phyloP scores from a whole-genome alignment of 2,797 vertebrate species.

The Aldrovandia affinis region DNA sequence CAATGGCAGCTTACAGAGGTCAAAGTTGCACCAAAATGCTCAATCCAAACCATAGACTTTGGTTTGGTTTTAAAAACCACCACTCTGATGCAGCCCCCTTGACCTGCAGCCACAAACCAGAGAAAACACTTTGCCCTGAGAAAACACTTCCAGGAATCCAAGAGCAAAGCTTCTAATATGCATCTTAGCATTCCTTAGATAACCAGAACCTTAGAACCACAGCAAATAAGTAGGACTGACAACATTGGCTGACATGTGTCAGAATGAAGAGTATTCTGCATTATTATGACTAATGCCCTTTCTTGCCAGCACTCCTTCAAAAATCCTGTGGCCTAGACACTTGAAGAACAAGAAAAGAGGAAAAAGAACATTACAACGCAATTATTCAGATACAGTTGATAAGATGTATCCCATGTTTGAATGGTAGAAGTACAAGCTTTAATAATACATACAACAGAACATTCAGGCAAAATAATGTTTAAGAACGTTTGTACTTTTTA shows the following conservation, averaged over 20 bases:
- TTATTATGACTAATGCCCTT: not conserved
- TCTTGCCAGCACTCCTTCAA: not conserved
- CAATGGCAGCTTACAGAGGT: constrained; percentile 14
- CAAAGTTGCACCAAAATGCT: constrained; percentile 15
- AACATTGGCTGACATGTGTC: not conserved
- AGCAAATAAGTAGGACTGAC: constrained; percentile 7
- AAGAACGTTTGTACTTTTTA: too few relatives aligned
- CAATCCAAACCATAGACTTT: constrained; percentile 1
- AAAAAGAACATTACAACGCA: not conserved
- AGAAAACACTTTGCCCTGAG: not conserved
- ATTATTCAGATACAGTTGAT: too few relatives aligned
- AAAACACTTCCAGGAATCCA: constrained; percentile 4
- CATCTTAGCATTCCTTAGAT: not conserved
- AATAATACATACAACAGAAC: too few relatives aligned
- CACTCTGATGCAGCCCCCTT: not conserved
- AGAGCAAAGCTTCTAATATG: constrained; percentile 15
- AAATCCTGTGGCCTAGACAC: not conserved
- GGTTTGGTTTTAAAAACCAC: constrained; percentile 7
- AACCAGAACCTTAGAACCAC: not conserved
- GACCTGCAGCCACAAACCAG: not conserved
- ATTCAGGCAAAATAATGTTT: too few relatives aligned
- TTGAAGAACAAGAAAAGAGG: not conserved
- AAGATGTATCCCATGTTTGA: too few relatives aligned
- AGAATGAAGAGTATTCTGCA: not conserved
- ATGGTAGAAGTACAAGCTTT: too few relatives aligned